These are phyloP conservation scores for Popillia japonica DNA, from an alignment of 1,140 invertebrate genomes.

Conservation along the genomic window DNA sequence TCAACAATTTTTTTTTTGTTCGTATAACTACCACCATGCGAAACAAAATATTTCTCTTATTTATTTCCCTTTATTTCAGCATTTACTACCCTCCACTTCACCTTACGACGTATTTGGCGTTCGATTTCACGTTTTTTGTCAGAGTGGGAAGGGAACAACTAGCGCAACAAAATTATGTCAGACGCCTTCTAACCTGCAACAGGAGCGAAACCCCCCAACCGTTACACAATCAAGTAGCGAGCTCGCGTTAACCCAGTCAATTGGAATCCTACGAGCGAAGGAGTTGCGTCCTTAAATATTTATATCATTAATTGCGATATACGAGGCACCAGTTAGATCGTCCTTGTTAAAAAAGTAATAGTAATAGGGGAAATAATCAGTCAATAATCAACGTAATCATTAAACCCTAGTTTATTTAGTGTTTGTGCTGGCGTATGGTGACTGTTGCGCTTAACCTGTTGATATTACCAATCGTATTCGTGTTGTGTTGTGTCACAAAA, in stretches of 20 bases:
- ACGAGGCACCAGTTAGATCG: no score
- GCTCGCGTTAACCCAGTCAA: no score
- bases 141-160: neutral
- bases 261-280: no score
- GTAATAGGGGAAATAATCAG: no score
- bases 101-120: neutral
- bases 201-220: neutral
- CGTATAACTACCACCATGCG: neutral
- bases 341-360: no score
- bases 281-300: no score
- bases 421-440: neutral
- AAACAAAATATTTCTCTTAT: neutral
- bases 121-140: neutral
- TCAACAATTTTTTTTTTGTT: neutral
- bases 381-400: no score
- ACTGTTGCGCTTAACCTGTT: conserved; percentile 25
- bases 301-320: no score
- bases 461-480: conserved; percentile 6
- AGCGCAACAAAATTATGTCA: neutral
- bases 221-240: no score
- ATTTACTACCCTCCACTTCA: neutral
- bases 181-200: neutral
- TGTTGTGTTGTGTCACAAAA: neutral
- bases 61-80: neutral
- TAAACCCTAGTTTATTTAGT: no score